Base-by-base conservation (phyloP, 2,797 vertebrate genomes). In the Cossypha niveicapilla region DNA sequence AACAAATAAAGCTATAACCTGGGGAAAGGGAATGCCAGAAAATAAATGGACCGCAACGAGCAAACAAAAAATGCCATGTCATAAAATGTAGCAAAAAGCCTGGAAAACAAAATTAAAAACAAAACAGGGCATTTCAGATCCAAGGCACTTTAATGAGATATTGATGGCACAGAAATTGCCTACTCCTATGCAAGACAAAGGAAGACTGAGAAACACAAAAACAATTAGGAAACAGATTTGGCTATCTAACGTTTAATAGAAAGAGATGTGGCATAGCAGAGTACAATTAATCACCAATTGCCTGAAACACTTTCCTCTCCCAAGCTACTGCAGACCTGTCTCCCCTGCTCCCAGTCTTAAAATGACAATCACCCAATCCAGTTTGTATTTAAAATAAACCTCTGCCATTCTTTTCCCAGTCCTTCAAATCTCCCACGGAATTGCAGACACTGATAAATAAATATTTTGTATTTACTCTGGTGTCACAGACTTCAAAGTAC, bases 221-320 rank as follows among this genome's bases (percentile, higher is more conserved):
- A 93, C 93, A 94, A 97, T 96, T 97, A 97, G 70, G 87, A 84
- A 96, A 84, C 37, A 67, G 79, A 77, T 95, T 93, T 94, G 82
- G 85, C 75, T 56, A 72, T 88, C 85, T 90, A 85, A 81, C 47
- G 62, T 88, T 92, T 94, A 96, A 68, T 92, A 76, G 94, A 75
- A 93, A 72, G 91, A 97, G 94, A 95, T 96, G 94, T 90, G 80
- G 95, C 93, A 80, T 77, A 91, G 66, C 62, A 96, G 96, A 93
- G 68, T 66, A 88, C 82, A 97, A 97, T 97, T 96, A 95, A 96
- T 96, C 94, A 97, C 60, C 37, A 58, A 66, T 94, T 86, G 66
- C 79, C 67, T 88, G 35, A 74, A 95, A 95, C 79, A 58, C 56
- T 88, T 75, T 81, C 41, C 94, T 70, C 84, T 95, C 70, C 91